Conservation (phyloP, 2,888 invertebrate species). For the Apodemia zela region DNA sequence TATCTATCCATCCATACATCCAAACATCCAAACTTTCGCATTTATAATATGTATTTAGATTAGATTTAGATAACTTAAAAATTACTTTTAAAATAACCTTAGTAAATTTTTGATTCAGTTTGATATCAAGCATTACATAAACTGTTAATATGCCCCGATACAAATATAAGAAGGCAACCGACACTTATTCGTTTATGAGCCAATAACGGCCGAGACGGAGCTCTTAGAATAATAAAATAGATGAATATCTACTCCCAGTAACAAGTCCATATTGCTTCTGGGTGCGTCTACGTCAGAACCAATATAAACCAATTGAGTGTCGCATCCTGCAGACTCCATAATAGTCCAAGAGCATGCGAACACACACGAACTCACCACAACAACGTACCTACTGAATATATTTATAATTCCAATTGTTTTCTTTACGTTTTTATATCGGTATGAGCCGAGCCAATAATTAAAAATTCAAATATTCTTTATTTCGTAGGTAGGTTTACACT, state of each 20-base stretch:
- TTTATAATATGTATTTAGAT: too few species aligned
- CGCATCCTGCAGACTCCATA: conserved; percentile 42
- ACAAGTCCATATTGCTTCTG: conserved; percentile 39
- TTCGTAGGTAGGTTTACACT: too few species aligned
- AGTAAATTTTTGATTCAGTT: background rate
- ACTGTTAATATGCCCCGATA: background rate
- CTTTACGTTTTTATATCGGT: too few species aligned
- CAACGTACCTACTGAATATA: too few species aligned
- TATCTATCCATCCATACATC: too few species aligned
- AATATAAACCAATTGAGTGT: conserved; percentile 70
- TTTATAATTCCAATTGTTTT: too few species aligned
- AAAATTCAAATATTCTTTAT: too few species aligned
- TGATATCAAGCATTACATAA: background rate
- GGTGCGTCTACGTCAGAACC: conserved; percentile 52
- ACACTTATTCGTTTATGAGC: conserved; percentile 19
- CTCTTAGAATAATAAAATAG: conserved; percentile 35
- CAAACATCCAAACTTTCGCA: too few species aligned
- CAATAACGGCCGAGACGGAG: conserved; percentile 26
- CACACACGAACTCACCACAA: conserved; percentile 20
- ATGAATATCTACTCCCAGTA: conserved; percentile 33
- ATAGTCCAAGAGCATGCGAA: conserved; percentile 15
- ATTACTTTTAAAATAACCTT: too few species aligned
- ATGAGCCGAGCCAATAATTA: too few species aligned
- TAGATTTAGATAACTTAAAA: too few species aligned
- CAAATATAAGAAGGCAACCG: conserved; percentile 1